phyloP scores from a whole-genome alignment of 2,113 vertebrate species.

The Chlorocebus sabaeus region DNA sequence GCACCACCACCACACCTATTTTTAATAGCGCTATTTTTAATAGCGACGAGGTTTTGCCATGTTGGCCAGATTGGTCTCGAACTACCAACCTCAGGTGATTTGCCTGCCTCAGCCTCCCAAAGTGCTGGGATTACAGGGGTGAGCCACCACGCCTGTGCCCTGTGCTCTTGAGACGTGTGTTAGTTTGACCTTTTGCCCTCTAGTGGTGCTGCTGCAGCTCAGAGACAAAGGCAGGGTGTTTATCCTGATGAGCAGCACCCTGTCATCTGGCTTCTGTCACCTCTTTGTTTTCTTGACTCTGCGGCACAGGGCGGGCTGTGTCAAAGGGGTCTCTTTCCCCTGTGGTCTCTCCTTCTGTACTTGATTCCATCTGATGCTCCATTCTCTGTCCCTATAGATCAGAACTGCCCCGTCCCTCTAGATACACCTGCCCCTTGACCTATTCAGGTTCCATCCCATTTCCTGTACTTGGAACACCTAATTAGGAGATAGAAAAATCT shows the following conservation, averaged over 20 bases:
- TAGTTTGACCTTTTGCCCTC: not conserved
- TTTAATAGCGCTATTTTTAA: no score
- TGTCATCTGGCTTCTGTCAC: not conserved
- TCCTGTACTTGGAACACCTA: not conserved
- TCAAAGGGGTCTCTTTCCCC: not conserved
- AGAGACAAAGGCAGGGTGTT: not conserved
- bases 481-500: not conserved
- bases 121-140: no score
- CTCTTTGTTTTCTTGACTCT: not conserved
- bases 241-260: no score
- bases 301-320: not conserved
- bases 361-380: not conserved
- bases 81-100: no score
- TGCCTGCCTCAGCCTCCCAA: no score
- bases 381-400: not conserved
- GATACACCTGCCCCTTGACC: not conserved
- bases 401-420: not conserved
- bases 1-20: no score
- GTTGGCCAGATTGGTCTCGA: no score
- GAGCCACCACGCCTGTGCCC: no score
- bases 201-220: not conserved
- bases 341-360: not conserved
- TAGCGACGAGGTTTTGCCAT: no score
- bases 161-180: not conserved
- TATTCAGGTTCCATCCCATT: not conserved